Evolutionary conservation across 2,888 invertebrate species (phyloP).

Genomic region (Dugesia japonica): DNA sequence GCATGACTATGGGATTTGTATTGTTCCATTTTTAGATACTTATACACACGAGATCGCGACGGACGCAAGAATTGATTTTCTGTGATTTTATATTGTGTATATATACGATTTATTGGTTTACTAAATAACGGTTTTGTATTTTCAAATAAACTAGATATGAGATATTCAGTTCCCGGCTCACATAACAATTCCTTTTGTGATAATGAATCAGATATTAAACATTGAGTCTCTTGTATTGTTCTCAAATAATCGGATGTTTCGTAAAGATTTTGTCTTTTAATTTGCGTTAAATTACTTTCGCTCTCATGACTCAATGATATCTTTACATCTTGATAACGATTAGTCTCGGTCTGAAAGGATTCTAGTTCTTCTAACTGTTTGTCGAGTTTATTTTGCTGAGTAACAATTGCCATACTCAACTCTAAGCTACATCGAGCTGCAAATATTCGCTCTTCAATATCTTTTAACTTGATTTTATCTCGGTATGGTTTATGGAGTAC

Average conservation of each 20-base stretch:
- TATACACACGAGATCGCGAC: too few species aligned
- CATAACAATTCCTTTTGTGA: not conserved
- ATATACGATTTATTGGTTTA: too few species aligned
- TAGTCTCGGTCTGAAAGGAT: not conserved
- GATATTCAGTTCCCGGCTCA: not conserved
- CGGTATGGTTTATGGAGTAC: not conserved
- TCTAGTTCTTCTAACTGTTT: not conserved
- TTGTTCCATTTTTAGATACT: too few species aligned
- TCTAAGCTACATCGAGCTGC: not conserved
- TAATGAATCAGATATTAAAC: not conserved
- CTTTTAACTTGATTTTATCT: not conserved
- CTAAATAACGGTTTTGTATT: too few species aligned
- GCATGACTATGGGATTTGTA: too few species aligned
- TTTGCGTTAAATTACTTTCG: not conserved
- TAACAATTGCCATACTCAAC: not conserved
- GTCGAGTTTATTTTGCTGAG: not conserved
- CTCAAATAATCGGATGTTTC: not conserved
- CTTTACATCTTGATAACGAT: not conserved
- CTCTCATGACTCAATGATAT: not conserved
- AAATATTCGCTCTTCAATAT: constrained; percentile 11
- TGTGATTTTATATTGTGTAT: not conserved
- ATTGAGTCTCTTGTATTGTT: not conserved
- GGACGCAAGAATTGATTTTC: not conserved
- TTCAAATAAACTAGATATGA: not conserved
- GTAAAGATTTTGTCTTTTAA: not conserved